Percentiles rank a stretch among this genome's conserved stretches.
Conservation (phyloP, 2,888 invertebrate genomes). For the Rhamphomyia laevipes region DNA sequence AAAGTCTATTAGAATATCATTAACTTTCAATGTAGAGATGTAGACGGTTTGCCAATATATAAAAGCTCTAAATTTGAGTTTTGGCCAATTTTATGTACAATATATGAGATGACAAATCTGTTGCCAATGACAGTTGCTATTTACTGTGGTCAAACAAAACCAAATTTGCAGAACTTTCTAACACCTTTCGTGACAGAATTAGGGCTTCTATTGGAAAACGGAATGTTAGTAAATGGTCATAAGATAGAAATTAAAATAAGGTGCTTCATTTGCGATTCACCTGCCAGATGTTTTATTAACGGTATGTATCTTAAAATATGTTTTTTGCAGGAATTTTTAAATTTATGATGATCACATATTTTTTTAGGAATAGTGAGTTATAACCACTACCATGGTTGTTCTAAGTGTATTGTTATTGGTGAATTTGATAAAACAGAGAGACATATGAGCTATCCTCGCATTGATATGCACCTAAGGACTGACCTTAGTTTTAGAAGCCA, state of each 20-base stretch:
- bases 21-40: conserved; percentile 4
- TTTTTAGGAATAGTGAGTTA: background rate
- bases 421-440: background rate
- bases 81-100: conserved; percentile 2
- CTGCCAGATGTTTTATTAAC: too few species aligned
- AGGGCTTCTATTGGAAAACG: too few species aligned
- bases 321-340: too few species aligned
- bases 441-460: background rate
- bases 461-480: background rate
- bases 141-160: conserved; percentile 1
- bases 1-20: background rate
- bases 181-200: too few species aligned
- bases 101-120: background rate
- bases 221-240: too few species aligned
- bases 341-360: background rate
- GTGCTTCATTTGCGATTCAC: too few species aligned
- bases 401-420: background rate
- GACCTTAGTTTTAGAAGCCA: background rate
- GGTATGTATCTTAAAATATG: too few species aligned
- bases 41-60: conserved; percentile 2
- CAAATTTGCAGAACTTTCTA: background rate
- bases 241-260: too few species aligned
- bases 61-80: background rate
- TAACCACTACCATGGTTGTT: background rate
- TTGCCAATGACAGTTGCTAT: background rate